These are phyloP conservation scores for Heterodera filipjevi DNA, from an alignment of 2,888 invertebrate genomes.

Conservation along the genomic window DNA sequence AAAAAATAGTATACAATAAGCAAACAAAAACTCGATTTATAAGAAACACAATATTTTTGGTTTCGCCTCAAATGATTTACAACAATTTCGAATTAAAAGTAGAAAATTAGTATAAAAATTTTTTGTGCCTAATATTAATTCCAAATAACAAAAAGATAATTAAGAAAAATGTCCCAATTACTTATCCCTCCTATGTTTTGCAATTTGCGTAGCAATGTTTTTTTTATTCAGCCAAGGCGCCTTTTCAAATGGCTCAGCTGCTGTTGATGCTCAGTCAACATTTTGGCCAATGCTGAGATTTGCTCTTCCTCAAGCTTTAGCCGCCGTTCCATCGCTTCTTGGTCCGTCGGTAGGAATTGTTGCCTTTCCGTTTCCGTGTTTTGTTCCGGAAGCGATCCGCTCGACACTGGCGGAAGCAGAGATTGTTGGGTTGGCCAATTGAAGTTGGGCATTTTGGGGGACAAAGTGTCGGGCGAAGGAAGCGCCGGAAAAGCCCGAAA, in stretches of 20 bases:
- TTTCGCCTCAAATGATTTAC: too few species aligned
- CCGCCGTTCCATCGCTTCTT: neutral
- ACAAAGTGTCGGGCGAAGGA: too few species aligned
- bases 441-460: neutral
- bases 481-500: too few species aligned
- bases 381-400: too few species aligned
- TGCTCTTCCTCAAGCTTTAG: neutral
- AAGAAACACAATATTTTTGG: too few species aligned
- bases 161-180: neutral
- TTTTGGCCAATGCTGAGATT: neutral
- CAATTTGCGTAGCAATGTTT: neutral
- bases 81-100: too few species aligned
- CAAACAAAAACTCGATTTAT: too few species aligned
- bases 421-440: neutral
- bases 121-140: too few species aligned
- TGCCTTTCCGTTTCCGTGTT: neutral
- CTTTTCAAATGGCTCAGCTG: neutral
- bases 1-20: too few species aligned
- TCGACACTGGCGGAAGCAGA: neutral
- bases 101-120: too few species aligned
- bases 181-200: neutral
- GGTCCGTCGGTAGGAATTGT: neutral
- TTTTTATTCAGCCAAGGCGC: neutral
- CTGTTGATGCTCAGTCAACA: constrained; percentile 1
- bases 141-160: too few species aligned